Base-by-base conservation (phyloP, 2,888 invertebrate species). In the Melipona beecheii region DNA sequence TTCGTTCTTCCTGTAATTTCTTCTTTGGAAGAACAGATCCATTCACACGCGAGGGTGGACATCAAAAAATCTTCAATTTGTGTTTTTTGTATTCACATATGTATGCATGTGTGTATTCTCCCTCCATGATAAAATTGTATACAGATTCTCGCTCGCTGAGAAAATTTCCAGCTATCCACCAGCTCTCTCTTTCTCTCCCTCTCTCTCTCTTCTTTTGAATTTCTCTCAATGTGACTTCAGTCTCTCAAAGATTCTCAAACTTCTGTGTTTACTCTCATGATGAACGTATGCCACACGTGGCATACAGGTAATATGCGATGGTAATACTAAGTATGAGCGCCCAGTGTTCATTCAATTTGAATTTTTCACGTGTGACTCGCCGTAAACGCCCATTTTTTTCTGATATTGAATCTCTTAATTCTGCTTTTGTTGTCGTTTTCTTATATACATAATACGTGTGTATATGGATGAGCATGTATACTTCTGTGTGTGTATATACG, bases 321-420 rank as follows among this genome's bases (percentile, higher is more conserved):
- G 31, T 50, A 50, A 11, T 56, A 19, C 24, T 49, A 56, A 62
- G 52, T 81, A 85, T 83, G 83, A 72, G 87, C 77, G 83, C 77
- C 84, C 70, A 66, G 72, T 65, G 85, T 71, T 78, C 65, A 58
- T 43, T 70, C 66, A n/a, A 56, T 75, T 31, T 19, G 70, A 82
- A 84, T 76, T 78, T 50, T 52, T 31, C 62, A 77, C 81, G 75
- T 78, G 75, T 68, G 81, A 77, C 79, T 85, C 83, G 43, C 83
- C 1, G 75, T 72, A 84, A 83, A 80, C 73, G 74, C 75, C 56
- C 27, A 49, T 24, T 52, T 27, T n/a, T 17, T 50, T 5, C 11
- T 15, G 17, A 24, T 24, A 13, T 68, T 21, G 21, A 52, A 54
- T 52, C 43, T 70, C 58, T 52, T 36, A 24, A 49, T 19, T 64